phyloP scores from a whole-genome alignment of 2,888 invertebrate genomes.

The Dascillus cervinus region DNA sequence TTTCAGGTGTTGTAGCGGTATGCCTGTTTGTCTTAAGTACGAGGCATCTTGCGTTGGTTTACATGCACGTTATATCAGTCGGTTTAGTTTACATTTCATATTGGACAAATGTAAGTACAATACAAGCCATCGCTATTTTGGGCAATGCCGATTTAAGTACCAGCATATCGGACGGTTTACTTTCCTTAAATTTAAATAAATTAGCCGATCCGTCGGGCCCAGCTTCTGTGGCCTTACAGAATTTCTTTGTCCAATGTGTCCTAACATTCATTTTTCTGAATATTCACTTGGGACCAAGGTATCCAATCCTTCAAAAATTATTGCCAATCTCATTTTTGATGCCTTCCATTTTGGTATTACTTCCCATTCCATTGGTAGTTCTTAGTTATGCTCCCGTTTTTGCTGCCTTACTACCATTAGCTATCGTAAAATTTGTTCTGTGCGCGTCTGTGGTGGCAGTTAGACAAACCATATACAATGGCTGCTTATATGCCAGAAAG shows the following conservation, averaged over 20 bases:
- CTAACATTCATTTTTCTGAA: slow-evolving; percentile 62
- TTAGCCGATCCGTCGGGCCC: slow-evolving; percentile 58
- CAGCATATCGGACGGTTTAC: slow-evolving; percentile 63
- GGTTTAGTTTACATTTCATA: slow-evolving; percentile 79
- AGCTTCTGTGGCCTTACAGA: slow-evolving; percentile 56
- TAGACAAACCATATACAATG: slow-evolving; percentile 60
- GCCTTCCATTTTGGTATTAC: slow-evolving; percentile 59
- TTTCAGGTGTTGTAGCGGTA: slow-evolving; percentile 71
- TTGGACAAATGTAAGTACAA: slow-evolving; percentile 71
- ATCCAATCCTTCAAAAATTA: slow-evolving; percentile 54
- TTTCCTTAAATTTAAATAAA: slow-evolving; percentile 59
- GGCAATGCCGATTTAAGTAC: slow-evolving; percentile 42
- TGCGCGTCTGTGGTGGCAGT: slow-evolving; percentile 66
- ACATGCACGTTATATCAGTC: slow-evolving; percentile 78
- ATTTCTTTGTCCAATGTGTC: slow-evolving; percentile 62
- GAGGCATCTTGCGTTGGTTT: slow-evolving; percentile 79
- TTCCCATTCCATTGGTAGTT: slow-evolving; percentile 47
- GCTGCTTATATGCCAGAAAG: slow-evolving; percentile 64
- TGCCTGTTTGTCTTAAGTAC: slow-evolving; percentile 81
- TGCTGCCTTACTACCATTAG: slow-evolving; percentile 62
- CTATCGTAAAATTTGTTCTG: slow-evolving; percentile 65
- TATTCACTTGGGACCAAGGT: slow-evolving; percentile 61
- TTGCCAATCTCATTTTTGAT: slow-evolving; percentile 63
- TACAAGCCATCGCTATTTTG: slow-evolving; percentile 53
- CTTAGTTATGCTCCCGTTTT: slow-evolving; percentile 66